A percentile compares a stretch with the other conserved stretches of the same genome.
Conservation (phyloP, 2,888 invertebrate species). For the Hymenopus coronatus region DNA sequence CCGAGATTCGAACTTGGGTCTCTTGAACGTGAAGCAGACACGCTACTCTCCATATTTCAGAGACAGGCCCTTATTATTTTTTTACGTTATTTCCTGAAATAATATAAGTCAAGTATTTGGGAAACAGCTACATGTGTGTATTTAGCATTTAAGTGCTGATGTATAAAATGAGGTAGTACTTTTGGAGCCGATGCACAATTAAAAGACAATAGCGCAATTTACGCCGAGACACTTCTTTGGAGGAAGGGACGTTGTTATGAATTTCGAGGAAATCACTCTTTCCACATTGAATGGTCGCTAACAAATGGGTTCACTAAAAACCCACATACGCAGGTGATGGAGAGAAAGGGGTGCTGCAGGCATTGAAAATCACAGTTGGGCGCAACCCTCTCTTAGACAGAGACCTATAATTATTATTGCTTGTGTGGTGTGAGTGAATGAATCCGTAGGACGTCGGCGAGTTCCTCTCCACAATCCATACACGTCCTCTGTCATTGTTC, state of each 20-base stretch:
- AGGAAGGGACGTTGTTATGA: neutral
- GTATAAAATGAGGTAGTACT: neutral
- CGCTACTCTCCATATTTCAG: too few species aligned
- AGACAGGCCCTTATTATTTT: too few species aligned
- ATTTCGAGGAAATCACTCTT: neutral
- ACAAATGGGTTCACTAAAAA: constrained; percentile 7
- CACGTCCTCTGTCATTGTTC: constrained; percentile 12
- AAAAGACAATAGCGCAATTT: neutral
- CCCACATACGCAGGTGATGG: neutral
- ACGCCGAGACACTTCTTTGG: neutral
- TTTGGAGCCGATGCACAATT: neutral
- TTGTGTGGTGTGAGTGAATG: neutral
- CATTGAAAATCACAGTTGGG: constrained; percentile 14
- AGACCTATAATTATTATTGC: constrained; percentile 17
- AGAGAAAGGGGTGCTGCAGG: neutral
- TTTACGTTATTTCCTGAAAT: too few species aligned
- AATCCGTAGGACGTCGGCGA: neutral
- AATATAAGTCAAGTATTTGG: too few species aligned
- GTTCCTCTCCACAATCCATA: constrained; percentile 17
- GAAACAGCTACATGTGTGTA: too few species aligned
- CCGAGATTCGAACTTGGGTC: too few species aligned
- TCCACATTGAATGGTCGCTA: neutral
- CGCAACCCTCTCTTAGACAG: constrained; percentile 1
- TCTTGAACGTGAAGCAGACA: too few species aligned
- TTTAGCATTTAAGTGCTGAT: neutral